Percentiles rank a stretch among this genome's conserved stretches.
phyloP scores from a whole-genome alignment of 2,797 vertebrate species.

The Discoglossus pictus region DNA sequence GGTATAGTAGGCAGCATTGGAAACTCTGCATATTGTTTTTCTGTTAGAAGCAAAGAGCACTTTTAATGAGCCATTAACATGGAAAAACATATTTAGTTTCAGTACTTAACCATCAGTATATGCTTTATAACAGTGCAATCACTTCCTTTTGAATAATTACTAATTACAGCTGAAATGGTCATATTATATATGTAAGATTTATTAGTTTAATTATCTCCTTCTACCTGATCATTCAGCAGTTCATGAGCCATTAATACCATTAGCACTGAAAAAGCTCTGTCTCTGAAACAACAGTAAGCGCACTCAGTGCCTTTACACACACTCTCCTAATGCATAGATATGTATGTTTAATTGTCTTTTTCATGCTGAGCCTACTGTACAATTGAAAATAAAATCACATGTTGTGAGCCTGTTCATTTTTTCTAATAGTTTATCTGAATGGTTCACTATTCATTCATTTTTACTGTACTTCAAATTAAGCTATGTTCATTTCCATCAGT shows the following conservation, averaged over 20 bases:
- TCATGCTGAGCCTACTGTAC: no score
- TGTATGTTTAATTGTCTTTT: no score
- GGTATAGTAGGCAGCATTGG: slow-evolving; percentile 10
- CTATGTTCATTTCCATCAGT: no score
- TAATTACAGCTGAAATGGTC: slow-evolving; percentile 25
- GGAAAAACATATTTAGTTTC: slow-evolving; percentile 34
- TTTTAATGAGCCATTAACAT: slow-evolving; percentile 32
- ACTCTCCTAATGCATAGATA: no score
- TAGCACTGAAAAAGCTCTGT: slow-evolving; percentile 19
- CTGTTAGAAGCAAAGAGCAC: slow-evolving; percentile 30
- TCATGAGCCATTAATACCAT: slow-evolving; percentile 45
- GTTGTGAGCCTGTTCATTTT: no score
- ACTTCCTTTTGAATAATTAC: slow-evolving; percentile 38
- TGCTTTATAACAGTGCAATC: slow-evolving; percentile 38
- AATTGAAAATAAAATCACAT: no score
- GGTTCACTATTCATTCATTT: no score
- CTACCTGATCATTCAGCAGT: slow-evolving; percentile 43
- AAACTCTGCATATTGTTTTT: slow-evolving; percentile 11
- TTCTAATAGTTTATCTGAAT: no score
- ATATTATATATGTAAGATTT: slow-evolving; percentile 32
- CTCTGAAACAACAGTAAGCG: slow-evolving; percentile 18
- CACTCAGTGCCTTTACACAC: not conserved
- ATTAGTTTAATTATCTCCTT: slow-evolving; percentile 38
- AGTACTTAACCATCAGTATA: slow-evolving; percentile 29
- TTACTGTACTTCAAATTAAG: no score